A percentile compares a stretch with the other conserved stretches of the same genome.
Evolutionary conservation across 2,888 invertebrate species (phyloP).

Genomic region (Coenonympha glycerion): DNA sequence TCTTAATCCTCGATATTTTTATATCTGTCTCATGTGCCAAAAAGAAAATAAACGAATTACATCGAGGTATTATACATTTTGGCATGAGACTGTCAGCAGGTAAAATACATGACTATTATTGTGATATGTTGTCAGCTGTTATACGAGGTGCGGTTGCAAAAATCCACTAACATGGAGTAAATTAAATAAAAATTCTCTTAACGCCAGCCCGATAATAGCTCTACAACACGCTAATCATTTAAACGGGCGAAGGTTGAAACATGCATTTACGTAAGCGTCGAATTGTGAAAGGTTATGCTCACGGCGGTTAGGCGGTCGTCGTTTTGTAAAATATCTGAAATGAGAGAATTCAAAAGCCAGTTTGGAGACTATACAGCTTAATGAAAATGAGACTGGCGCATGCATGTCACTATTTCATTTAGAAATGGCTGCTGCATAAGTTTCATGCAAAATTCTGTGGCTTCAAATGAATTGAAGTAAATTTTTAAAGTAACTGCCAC

Average conservation of each 20-base stretch:
- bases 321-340: constrained; percentile 46
- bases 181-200: constrained; percentile 14
- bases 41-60: too few relatives aligned
- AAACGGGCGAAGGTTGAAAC: constrained; percentile 21
- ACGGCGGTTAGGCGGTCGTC: constrained; percentile 30
- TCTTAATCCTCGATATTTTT: too few relatives aligned
- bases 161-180: constrained; percentile 4
- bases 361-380: constrained; percentile 21
- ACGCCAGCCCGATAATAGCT: constrained; percentile 17
- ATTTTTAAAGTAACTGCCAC: neutral
- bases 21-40: too few relatives aligned
- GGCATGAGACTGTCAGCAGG: too few relatives aligned
- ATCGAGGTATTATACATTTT: too few relatives aligned
- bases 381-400: constrained; percentile 25
- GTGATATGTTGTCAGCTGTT: too few relatives aligned
- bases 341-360: constrained; percentile 32
- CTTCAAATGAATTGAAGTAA: constrained; percentile 3
- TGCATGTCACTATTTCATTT: constrained; percentile 29
- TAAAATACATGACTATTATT: too few relatives aligned
- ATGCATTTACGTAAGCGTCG: constrained; percentile 26
- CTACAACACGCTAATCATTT: constrained; percentile 21
- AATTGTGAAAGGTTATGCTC: constrained; percentile 24
- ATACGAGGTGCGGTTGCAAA: neutral
- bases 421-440: constrained; percentile 8
- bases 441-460: constrained; percentile 6